These are phyloP conservation scores for Peromyscus eremicus DNA, from an alignment of 2,797 vertebrate genomes.

Conservation along the genomic window DNA sequence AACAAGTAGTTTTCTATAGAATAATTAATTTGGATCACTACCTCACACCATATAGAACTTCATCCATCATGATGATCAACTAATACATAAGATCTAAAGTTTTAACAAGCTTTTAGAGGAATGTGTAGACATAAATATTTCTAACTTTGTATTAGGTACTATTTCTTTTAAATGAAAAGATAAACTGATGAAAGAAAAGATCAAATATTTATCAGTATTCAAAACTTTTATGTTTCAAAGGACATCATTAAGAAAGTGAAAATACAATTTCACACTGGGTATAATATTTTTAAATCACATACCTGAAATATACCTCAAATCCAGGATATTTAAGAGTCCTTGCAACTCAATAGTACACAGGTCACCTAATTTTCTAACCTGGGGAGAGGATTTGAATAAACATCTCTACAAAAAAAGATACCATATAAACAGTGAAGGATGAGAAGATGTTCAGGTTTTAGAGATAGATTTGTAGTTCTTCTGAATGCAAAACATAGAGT, in stretches of 20 bases:
- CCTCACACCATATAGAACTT: not conserved
- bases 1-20: not conserved
- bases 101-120: not conserved
- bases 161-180: not conserved
- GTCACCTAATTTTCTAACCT: not conserved
- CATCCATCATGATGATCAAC: not conserved
- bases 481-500: not conserved
- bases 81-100: not conserved
- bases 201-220: not conserved
- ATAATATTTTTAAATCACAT: slow-evolving; percentile 6
- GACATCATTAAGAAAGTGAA: slow-evolving; percentile 10
- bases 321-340: not conserved
- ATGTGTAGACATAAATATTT: not conserved
- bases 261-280: not conserved
- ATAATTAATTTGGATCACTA: not conserved
- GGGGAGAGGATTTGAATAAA: not conserved
- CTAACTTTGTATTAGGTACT: not conserved
- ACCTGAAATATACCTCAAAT: not conserved
- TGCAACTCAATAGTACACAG: not conserved
- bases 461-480: not conserved
- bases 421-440: not conserved
- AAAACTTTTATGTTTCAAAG: slow-evolving; percentile 7
- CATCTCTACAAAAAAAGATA: not conserved
- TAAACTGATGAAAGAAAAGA: not conserved
- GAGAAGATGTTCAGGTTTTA: not conserved